Percentiles rank a stretch among this genome's conserved stretches.
These are phyloP conservation scores for Lepidonotus clava DNA, from an alignment of 2,888 invertebrate species.

Conservation along the genomic window DNA sequence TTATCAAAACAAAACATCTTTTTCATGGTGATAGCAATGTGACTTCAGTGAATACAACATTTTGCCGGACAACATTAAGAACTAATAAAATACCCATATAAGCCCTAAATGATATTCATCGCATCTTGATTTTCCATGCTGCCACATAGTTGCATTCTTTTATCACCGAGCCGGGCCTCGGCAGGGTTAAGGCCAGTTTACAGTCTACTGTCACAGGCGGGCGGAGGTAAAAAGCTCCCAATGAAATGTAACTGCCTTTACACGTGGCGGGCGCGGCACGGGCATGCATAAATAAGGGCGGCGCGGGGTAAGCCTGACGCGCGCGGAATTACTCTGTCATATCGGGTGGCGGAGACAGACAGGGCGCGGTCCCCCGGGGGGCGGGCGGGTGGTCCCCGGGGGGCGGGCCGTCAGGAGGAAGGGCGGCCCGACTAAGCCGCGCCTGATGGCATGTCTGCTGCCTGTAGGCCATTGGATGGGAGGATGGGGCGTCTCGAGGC, in stretches of 20 bases:
- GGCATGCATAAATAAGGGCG: constrained; percentile 49
- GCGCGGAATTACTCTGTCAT: constrained; percentile 47
- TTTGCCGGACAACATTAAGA: too few species aligned
- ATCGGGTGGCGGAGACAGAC: constrained; percentile 14
- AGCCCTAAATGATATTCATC: too few species aligned
- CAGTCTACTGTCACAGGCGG: constrained; percentile 18
- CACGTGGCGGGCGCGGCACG: background rate
- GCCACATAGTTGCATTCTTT: too few species aligned
- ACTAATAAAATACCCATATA: too few species aligned
- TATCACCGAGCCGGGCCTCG: too few species aligned
- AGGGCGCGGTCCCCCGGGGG: background rate
- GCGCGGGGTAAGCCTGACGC: background rate
- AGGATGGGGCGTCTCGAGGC: too few species aligned
- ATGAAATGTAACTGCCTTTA: constrained; percentile 31
- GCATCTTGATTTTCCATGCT: too few species aligned
- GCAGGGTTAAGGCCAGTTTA: constrained; percentile 31
- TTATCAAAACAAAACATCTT: too few species aligned
- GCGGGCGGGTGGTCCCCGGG: background rate
- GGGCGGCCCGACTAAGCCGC: constrained; percentile 20
- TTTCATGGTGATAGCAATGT: too few species aligned
- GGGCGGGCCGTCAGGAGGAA: background rate
- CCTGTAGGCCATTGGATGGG: too few species aligned
- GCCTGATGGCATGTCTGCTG: constrained; percentile 26
- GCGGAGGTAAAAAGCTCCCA: constrained; percentile 37
- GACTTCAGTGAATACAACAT: too few species aligned